Conservation (phyloP, 1,140 invertebrate genomes). For the Platorchestia sp. region DNA sequence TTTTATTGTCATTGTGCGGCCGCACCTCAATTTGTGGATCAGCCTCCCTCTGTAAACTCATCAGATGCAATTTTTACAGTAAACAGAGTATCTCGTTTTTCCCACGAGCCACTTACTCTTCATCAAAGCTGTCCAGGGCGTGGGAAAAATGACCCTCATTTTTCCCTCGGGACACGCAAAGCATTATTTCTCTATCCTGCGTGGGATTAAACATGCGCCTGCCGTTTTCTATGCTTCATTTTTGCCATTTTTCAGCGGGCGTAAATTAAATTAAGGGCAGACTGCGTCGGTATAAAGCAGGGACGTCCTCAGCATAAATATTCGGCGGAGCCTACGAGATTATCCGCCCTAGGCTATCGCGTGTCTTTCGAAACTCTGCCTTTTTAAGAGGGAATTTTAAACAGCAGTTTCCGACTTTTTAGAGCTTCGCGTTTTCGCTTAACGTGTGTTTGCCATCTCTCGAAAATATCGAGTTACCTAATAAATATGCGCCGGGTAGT, state of each 20-base stretch:
- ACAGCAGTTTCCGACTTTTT: neutral
- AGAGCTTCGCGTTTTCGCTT: neutral
- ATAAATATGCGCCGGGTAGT: neutral
- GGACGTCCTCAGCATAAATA: slow-evolving; percentile 40
- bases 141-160: slow-evolving; percentile 53
- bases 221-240: slow-evolving; percentile 45
- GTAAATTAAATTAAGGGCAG: slow-evolving; percentile 52
- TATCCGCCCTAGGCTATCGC: neutral
- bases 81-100: slow-evolving; percentile 50
- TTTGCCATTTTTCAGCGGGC: slow-evolving; percentile 19
- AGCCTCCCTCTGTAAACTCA: slow-evolving; percentile 41
- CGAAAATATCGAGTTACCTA: neutral
- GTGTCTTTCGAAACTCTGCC: neutral
- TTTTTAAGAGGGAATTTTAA: neutral
- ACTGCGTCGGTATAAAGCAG: slow-evolving; percentile 11
- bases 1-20: neutral
- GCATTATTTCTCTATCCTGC: slow-evolving; percentile 42
- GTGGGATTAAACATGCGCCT: slow-evolving; percentile 45
- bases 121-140: slow-evolving; percentile 48
- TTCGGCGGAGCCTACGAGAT: neutral
- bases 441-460: neutral
- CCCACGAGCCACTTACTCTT: slow-evolving; percentile 48
- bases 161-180: slow-evolving; percentile 35
- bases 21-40: slow-evolving; percentile 8
- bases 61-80: slow-evolving; percentile 27